These are phyloP conservation scores for Leptinotarsa peninsularis DNA, from an alignment of 2,888 invertebrate species.

Conservation along the genomic window DNA sequence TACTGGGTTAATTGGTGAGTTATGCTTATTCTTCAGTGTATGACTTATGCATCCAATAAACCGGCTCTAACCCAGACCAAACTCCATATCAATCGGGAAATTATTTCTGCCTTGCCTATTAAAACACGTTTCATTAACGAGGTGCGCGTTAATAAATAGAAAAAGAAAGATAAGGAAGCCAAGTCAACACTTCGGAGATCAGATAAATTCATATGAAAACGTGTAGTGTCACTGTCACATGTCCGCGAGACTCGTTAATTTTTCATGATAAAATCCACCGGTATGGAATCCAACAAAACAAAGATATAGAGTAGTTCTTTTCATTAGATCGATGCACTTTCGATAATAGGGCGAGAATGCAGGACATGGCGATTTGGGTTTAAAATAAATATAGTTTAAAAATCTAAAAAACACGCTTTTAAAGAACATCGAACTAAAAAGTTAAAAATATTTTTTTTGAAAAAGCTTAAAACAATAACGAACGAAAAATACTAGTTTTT, in stretches of 20 bases:
- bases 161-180: slow-evolving; percentile 48
- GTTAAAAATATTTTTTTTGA: too few relatives aligned
- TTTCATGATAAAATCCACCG: slow-evolving; percentile 14
- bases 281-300: slow-evolving; percentile 10
- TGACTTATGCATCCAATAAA: too few relatives aligned
- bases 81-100: neutral
- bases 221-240: slow-evolving; percentile 52
- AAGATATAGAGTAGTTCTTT: neutral
- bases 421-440: too few relatives aligned
- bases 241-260: slow-evolving; percentile 37
- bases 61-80: neutral
- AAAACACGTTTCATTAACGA: slow-evolving; percentile 53
- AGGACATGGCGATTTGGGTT: neutral
- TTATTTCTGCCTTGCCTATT: slow-evolving; percentile 4
- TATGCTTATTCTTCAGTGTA: too few relatives aligned
- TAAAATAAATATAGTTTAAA: too few relatives aligned
- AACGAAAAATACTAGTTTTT: too few relatives aligned
- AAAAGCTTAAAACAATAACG: too few relatives aligned
- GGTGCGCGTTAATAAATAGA: slow-evolving; percentile 54
- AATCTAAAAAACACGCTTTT: too few relatives aligned
- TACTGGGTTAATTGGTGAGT: too few relatives aligned
- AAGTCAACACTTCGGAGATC: slow-evolving; percentile 54
- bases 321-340: neutral
- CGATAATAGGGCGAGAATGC: neutral
- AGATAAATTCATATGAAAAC: slow-evolving; percentile 55